A percentile compares a stretch with the other conserved stretches of the same genome.
Conservation (phyloP, 2,113 vertebrate genomes). For the Rhinolophus sinicus region DNA sequence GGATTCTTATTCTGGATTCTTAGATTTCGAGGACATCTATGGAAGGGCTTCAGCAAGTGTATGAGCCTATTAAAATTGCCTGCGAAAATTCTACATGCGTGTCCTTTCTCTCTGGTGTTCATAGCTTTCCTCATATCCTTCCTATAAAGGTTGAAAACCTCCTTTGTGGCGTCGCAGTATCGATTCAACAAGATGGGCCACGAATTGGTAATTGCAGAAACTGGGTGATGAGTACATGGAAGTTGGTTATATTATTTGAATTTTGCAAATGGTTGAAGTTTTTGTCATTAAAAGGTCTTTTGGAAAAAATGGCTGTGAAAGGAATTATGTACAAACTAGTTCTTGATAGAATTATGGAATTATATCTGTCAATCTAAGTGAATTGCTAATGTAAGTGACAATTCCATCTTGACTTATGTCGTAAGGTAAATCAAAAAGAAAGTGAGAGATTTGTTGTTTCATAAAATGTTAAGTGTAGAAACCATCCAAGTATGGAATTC, state of each 20-base stretch:
- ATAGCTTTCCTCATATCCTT: neutral
- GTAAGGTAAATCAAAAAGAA: conserved; percentile 36
- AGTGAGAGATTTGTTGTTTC: neutral
- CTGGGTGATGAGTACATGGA: neutral
- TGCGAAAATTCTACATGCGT: neutral
- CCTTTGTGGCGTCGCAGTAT: neutral
- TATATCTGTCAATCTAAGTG: neutral
- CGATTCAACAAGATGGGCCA: neutral
- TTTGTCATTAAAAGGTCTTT: conserved; percentile 39
- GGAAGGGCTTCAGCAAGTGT: conserved; percentile 2
- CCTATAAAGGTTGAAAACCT: neutral
- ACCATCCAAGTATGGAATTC: neutral
- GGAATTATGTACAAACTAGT: conserved; percentile 2
- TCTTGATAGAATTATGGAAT: conserved; percentile 7
- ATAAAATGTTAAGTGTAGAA: neutral
- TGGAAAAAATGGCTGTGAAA: neutral
- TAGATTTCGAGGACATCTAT: neutral
- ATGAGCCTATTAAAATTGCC: neutral
- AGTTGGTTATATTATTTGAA: neutral
- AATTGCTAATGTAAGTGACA: neutral
- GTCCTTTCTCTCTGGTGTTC: neutral
- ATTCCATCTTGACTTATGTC: neutral
- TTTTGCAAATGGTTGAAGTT: neutral
- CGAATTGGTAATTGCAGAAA: neutral
- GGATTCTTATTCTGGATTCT: conserved; percentile 13